phyloP scores from a whole-genome alignment of 2,888 invertebrate genomes.

The Campoplex capitator region DNA sequence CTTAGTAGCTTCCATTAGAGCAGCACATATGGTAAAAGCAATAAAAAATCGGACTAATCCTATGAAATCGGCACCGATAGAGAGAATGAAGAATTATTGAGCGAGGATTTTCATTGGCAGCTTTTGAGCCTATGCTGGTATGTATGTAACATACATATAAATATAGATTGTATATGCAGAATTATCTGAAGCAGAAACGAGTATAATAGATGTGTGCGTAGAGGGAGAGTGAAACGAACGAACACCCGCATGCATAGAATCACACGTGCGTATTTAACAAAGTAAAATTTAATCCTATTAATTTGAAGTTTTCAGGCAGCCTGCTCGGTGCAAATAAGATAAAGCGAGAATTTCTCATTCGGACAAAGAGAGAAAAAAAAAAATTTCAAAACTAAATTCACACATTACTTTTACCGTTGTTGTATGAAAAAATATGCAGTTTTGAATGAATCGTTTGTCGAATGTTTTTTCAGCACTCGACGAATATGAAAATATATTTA shows the following conservation, averaged over 20 bases:
- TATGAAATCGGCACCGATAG: conserved; percentile 18
- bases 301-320: conserved; percentile 38
- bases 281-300: conserved; percentile 57
- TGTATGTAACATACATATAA: conserved; percentile 4
- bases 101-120: conserved; percentile 36
- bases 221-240: conserved; percentile 44
- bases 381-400: not conserved
- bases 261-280: conserved; percentile 40
- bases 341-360: not conserved
- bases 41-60: conserved; percentile 20
- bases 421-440: not conserved
- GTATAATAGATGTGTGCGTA: not conserved
- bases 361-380: not conserved
- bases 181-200: not conserved
- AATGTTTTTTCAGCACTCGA: not conserved
- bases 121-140: conserved; percentile 6
- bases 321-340: not conserved
- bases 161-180: not conserved
- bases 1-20: not conserved
- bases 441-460: not conserved
- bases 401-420: not conserved
- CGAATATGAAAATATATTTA: not conserved
- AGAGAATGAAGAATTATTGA: conserved; percentile 46
- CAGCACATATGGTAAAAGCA: not conserved
- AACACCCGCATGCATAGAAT: conserved; percentile 24